Base-by-base conservation (phyloP, 2,113 vertebrate species). In the Pseudopodoces humilis region DNA sequence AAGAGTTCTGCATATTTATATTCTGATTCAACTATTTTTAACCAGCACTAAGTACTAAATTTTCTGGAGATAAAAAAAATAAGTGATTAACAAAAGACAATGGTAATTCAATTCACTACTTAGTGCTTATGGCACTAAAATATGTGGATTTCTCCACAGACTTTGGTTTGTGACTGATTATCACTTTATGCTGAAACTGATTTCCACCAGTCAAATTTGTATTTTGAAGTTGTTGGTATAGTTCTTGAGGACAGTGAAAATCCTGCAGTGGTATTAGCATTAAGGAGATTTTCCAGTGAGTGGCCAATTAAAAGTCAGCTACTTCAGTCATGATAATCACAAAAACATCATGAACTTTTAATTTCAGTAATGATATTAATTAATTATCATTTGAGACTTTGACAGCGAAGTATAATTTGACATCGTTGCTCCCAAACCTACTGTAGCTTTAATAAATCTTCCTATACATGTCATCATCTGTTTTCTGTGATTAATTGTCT, bases 341-440 rank as follows among this genome's bases (percentile, higher is more conserved):
- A 65, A 85, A 76, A 86, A 71, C 5, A 27, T 23, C 6, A 33
- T 20, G 50, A 76, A 81, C 67, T 86, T 90, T 76, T 83, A 90
- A 87, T 90, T 96, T 92, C 85, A 84, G 43, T 78, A 55, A 49
- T 68, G 13, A 55, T 88, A 64, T 63, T 68, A 71, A 83, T 94
- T 88, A 93, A 41, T 84, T 78, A 68, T 75, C 35, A 88, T 81
- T 92, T 87, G 30, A 92, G 58, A 30, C n/a, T 84, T 83, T 80
- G 70, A 91, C 80, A 86, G 55, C 1, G 0, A 94, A 76, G 18
- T 80, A 77, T 91, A 88, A 65, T 71, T 88, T 79, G 79, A 84
- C 21, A n/a, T 87, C 30, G 86, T 85, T 83, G 27, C 88, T 95
- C 41, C n/a, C 35, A 71, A 46, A 74, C 24, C 27, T 93, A 44